These are phyloP conservation scores for Scopus umbretta DNA, from an alignment of 2,113 vertebrate species.

Conservation along the genomic window DNA sequence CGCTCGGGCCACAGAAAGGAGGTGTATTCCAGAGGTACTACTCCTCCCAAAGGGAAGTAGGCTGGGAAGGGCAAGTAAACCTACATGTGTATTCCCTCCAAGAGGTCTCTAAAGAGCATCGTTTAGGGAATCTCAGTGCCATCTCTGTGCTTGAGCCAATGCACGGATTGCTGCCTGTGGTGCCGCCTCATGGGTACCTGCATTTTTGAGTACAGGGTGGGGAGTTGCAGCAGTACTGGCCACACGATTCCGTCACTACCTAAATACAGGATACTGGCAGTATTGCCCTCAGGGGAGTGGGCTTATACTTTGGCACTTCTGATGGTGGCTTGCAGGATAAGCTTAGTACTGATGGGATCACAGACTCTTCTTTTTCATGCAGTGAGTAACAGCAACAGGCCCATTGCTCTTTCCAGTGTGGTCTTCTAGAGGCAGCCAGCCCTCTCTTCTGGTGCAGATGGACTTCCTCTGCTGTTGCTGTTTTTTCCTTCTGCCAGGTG, in stretches of 20 bases:
- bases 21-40: not conserved
- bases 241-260: no score
- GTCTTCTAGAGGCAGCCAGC: not conserved
- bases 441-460: not conserved
- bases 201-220: no score
- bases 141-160: not conserved
- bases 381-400: not conserved
- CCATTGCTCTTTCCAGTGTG: not conserved
- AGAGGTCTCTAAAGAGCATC: not conserved
- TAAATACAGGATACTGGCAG: not conserved
- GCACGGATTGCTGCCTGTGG: not conserved
- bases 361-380: not conserved
- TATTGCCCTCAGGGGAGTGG: no score
- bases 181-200: not conserved
- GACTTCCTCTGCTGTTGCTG: not conserved
- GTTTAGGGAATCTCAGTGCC: not conserved
- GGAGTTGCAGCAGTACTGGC: no score
- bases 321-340: not conserved
- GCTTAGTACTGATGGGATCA: not conserved
- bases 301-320: not conserved
- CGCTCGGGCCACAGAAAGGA: not conserved
- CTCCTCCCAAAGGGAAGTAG: not conserved
- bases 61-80: not conserved
- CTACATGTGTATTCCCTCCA: not conserved
- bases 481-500: not conserved